Conservation (phyloP, 2,797 vertebrate species). For the Mastacembelus armatus region DNA sequence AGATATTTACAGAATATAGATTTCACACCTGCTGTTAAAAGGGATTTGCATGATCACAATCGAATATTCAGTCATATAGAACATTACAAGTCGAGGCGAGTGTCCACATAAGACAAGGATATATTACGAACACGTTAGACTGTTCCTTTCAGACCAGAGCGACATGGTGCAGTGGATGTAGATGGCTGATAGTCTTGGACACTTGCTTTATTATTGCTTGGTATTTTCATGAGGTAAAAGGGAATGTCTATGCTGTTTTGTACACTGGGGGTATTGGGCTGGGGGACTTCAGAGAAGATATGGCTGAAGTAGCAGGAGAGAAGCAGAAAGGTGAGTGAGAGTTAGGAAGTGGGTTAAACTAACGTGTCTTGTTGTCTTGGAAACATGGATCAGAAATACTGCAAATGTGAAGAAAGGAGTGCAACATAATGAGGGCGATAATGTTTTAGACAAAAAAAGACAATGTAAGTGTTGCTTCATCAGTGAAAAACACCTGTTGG, state of each 20-base stretch:
- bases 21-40: constrained; percentile 65
- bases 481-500: constrained; percentile 9
- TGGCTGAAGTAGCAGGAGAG: constrained; percentile 20
- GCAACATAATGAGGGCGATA: constrained; percentile 11
- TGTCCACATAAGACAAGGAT: constrained; percentile 52
- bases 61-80: constrained; percentile 50
- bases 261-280: constrained; percentile 20
- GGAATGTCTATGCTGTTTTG: constrained; percentile 53
- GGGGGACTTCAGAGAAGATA: constrained; percentile 14
- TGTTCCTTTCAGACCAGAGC: constrained; percentile 35
- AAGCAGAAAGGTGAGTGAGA: constrained; percentile 28
- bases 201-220: constrained; percentile 76
- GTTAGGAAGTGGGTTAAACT: constrained; percentile 26
- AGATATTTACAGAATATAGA: constrained; percentile 76
- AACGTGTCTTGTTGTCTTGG: constrained; percentile 37
- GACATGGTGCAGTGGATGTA: constrained; percentile 22
- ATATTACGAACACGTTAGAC: constrained; percentile 45
- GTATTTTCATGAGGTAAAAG: constrained; percentile 73
- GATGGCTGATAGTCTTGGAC: constrained; percentile 55
- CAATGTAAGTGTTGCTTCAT: constrained; percentile 13
- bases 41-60: constrained; percentile 64
- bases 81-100: constrained; percentile 55
- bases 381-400: constrained; percentile 28
- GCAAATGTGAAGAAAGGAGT: constrained; percentile 4
- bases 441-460: constrained; percentile 5